Conservation (phyloP, 2,113 vertebrate species). For the Campylomormyrus numenius region DNA sequence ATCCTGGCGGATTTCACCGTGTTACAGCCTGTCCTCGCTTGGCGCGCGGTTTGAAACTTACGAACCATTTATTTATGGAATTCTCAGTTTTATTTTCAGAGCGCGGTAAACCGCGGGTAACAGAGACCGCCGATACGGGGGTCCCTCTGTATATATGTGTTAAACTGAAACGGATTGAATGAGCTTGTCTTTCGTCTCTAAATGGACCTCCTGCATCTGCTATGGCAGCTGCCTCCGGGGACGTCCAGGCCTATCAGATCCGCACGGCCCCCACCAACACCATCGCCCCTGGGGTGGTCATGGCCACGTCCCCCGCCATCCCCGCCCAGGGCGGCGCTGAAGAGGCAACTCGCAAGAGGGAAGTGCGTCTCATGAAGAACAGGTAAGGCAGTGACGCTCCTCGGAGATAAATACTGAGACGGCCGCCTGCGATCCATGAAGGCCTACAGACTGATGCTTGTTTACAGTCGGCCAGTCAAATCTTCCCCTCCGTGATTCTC, state of each 20-base stretch:
- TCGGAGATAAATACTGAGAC: not conserved
- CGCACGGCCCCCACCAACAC: constrained; percentile 84
- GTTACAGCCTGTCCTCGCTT: not conserved
- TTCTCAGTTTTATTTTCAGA: not conserved
- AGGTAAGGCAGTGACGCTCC: constrained; percentile 68
- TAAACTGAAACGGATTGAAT: not conserved
- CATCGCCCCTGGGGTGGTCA: constrained; percentile 87
- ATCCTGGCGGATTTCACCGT: not conserved
- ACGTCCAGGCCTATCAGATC: constrained; percentile 97
- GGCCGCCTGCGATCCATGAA: not conserved
- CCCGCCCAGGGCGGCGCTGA: constrained; percentile 75
- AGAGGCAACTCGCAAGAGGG: constrained; percentile 89
- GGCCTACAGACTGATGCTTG: not conserved
- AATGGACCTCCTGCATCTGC: not conserved
- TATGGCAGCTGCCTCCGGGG: constrained; percentile 80
- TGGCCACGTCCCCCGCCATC: constrained; percentile 85
- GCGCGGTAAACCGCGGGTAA: not conserved
- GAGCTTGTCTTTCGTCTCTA: not conserved
- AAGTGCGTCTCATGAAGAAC: constrained; percentile 98
- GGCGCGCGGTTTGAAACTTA: not conserved
- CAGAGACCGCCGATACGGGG: not conserved
- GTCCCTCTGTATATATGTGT: not conserved
- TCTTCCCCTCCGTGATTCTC: not conserved
- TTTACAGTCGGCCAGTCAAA: not conserved
- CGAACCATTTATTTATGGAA: not conserved